Evolutionary conservation across 2,113 vertebrate species (phyloP).

Genomic region (Hemichromis elongatus): DNA sequence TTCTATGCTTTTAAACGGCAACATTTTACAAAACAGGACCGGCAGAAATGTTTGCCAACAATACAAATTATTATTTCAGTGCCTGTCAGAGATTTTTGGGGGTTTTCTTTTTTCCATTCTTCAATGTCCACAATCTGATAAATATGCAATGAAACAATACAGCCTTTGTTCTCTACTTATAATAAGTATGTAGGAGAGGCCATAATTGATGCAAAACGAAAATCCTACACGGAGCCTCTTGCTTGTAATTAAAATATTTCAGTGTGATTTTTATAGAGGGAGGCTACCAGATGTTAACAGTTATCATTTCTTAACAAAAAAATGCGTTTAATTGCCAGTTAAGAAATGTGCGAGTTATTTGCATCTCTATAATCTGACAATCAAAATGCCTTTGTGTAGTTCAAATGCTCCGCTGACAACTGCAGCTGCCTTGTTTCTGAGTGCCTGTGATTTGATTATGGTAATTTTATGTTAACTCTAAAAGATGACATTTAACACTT

Average conservation of each 20-base stretch:
- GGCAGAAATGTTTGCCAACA: background rate
- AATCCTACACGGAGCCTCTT: slow-evolving; percentile 18
- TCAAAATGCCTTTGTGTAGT: slow-evolving; percentile 36
- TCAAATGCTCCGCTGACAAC: slow-evolving; percentile 4
- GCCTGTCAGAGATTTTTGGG: background rate
- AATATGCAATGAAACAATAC: slow-evolving; percentile 23
- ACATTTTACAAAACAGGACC: background rate
- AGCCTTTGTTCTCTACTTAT: slow-evolving; percentile 21
- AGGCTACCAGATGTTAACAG: slow-evolving; percentile 56
- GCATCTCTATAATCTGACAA: slow-evolving; percentile 43
- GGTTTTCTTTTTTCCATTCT: fast-evolving
- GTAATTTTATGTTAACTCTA: slow-evolving; percentile 41
- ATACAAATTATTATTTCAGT: background rate
- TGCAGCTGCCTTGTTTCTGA: background rate
- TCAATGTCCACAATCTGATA: background rate
- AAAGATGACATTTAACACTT: slow-evolving; percentile 54
- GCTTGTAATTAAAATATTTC: slow-evolving; percentile 55
- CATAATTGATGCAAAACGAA: slow-evolving; percentile 2
- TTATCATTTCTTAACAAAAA: slow-evolving; percentile 18
- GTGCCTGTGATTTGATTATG: slow-evolving; percentile 48
- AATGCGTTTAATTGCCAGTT: slow-evolving; percentile 27
- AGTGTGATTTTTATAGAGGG: slow-evolving; percentile 23
- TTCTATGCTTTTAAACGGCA: background rate
- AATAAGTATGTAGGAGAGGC: slow-evolving; percentile 13
- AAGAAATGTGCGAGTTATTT: slow-evolving; percentile 34